These are phyloP conservation scores for Choloepus hoffmanni DNA, from an alignment of 2,113 vertebrate genomes.

Conservation along the genomic window DNA sequence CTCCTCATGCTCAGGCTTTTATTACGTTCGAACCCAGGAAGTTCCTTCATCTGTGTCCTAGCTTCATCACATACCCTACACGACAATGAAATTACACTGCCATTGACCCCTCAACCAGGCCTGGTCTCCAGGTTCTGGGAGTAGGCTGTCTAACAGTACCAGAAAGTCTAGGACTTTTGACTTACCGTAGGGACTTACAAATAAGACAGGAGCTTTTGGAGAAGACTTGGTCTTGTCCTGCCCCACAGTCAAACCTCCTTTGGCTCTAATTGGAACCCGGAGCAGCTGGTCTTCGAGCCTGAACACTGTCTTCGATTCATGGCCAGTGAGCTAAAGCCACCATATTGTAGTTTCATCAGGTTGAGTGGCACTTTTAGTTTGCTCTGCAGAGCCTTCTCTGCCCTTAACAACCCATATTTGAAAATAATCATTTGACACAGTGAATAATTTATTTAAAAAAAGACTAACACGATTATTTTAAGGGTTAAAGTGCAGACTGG, in stretches of 20 bases:
- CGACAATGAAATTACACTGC: neutral
- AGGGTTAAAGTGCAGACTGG: neutral
- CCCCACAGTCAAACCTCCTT: neutral
- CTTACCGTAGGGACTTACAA: neutral
- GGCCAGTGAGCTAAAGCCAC: neutral
- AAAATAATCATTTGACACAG: neutral
- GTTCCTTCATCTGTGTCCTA: neutral
- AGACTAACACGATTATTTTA: neutral
- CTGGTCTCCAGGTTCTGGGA: neutral
- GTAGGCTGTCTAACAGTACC: neutral
- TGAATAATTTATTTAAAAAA: conserved; percentile 4
- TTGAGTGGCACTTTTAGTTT: neutral
- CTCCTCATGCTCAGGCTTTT: neutral
- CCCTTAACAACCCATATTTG: neutral
- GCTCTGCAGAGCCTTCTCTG: neutral
- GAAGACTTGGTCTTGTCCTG: neutral
- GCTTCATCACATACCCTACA: neutral
- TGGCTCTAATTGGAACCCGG: neutral
- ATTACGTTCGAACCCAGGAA: neutral
- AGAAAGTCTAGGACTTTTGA: neutral
- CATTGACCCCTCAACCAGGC: neutral
- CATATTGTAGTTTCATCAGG: neutral
- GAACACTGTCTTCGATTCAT: neutral
- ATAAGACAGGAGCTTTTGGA: neutral
- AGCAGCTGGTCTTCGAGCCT: neutral